Evolutionary conservation across 37 sponge, comb jelly and placozoan genomes (phyloP).

Genomic region (Haliclona indistincta): DNA sequence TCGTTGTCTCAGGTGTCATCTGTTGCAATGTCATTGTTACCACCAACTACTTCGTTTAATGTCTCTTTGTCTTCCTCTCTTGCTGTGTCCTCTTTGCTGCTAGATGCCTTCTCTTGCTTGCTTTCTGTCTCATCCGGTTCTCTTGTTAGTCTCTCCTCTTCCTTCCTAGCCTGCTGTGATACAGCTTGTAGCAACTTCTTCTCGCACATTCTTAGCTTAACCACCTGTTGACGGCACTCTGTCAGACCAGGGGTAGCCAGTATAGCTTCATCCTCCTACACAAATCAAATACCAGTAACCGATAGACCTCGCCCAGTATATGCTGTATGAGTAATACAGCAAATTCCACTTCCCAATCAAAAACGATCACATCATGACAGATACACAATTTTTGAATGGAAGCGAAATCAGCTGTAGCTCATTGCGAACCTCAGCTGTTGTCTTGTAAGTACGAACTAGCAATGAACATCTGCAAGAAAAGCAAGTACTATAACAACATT

Average conservation of each 20-base stretch:
- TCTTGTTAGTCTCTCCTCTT: no score
- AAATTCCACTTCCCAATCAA: no score
- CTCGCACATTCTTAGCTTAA: conserved; percentile 39
- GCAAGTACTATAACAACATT: background rate
- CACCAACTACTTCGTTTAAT: background rate
- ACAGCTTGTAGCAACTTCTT: conserved; percentile 38
- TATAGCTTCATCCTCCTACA: conserved; percentile 27
- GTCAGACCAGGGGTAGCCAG: background rate
- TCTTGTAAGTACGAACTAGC: conserved; percentile 50
- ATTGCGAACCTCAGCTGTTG: conserved; percentile 20
- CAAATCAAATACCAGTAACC: background rate
- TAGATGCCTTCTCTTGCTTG: no score
- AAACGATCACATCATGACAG: no score
- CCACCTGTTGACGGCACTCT: conserved; percentile 6
- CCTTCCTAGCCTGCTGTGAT: no score
- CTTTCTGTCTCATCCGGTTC: no score
- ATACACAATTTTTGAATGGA: no score
- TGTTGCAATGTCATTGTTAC: background rate
- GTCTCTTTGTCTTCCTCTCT: background rate
- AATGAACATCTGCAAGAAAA: conserved; percentile 40
- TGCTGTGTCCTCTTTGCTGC: background rate
- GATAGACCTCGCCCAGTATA: background rate
- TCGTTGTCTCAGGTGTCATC: background rate
- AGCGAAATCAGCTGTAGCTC: no score
- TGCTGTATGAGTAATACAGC: background rate